phyloP scores from a whole-genome alignment of 2,113 vertebrate species.

The Acrocephalus arundinaceus region DNA sequence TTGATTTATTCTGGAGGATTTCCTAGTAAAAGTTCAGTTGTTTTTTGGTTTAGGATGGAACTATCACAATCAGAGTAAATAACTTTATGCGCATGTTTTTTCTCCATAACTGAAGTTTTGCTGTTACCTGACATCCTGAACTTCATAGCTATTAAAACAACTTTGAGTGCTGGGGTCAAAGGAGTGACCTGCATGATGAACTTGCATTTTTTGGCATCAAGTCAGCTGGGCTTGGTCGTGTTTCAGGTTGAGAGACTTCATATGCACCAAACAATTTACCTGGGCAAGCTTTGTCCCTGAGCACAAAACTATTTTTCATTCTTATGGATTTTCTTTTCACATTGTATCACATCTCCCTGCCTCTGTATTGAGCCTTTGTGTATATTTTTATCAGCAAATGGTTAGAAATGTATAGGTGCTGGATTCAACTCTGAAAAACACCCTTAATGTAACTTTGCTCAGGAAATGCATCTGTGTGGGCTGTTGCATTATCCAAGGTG shows the following conservation, averaged over 20 bases:
- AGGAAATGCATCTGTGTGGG: not conserved
- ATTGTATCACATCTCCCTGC: not conserved
- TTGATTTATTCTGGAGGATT: not conserved
- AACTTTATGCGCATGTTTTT: not conserved
- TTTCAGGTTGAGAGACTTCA: not conserved
- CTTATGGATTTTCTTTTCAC: not conserved
- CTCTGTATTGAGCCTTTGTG: not conserved
- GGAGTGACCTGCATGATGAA: not conserved
- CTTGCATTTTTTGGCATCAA: not conserved
- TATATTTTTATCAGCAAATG: not conserved
- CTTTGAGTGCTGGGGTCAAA: not conserved
- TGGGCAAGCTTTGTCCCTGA: not conserved
- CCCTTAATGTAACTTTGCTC: not conserved
- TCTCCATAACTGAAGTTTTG: not conserved
- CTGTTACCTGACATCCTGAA: not conserved
- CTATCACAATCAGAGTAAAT: not conserved
- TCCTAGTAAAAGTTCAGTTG: not conserved
- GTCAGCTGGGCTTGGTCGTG: not conserved
- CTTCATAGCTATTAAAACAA: not conserved
- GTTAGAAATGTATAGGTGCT: not conserved
- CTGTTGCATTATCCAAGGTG: not conserved
- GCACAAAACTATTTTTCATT: not conserved
- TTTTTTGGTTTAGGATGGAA: not conserved
- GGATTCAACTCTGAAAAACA: not conserved
- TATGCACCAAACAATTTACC: not conserved